phyloP scores from a whole-genome alignment of 2,888 invertebrate genomes.

The Apamea sordens region DNA sequence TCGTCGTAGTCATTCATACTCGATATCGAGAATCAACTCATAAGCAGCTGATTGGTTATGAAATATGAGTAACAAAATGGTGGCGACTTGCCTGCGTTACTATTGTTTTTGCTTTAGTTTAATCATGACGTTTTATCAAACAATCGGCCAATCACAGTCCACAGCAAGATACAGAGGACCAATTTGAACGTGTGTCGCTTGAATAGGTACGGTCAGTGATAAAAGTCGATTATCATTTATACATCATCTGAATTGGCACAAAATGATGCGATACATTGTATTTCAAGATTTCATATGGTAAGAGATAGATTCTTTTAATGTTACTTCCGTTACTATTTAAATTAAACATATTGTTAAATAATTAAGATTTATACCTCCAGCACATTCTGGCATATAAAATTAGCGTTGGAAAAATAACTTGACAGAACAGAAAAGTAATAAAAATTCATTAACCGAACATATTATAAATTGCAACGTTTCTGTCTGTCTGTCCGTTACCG shows the following conservation, averaged over 20 bases:
- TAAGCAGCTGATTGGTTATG: constrained; percentile 44
- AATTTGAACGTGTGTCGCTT: background rate
- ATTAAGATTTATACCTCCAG: background rate
- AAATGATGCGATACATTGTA: background rate
- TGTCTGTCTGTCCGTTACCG: background rate
- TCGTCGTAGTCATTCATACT: constrained; percentile 49
- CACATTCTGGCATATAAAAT: background rate
- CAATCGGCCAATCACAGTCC: constrained; percentile 7
- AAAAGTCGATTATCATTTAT: background rate
- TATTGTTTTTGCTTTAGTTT: constrained; percentile 13
- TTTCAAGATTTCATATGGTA: background rate
- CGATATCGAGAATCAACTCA: constrained; percentile 29
- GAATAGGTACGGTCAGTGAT: background rate
- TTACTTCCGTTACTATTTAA: too few relatives aligned
- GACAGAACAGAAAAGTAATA: background rate
- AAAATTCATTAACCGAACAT: background rate
- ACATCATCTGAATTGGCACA: background rate
- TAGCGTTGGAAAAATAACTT: background rate
- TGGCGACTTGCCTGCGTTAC: constrained; percentile 21
- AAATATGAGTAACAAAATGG: constrained; percentile 36
- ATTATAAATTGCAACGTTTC: constrained; percentile 5
- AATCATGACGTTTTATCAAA: constrained; percentile 13
- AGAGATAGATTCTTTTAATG: background rate
- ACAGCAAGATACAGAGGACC: background rate
- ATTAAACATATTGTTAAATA: too few relatives aligned